phyloP scores from a whole-genome alignment of 2,113 vertebrate species.

The Nerophis lumbriciformis region DNA sequence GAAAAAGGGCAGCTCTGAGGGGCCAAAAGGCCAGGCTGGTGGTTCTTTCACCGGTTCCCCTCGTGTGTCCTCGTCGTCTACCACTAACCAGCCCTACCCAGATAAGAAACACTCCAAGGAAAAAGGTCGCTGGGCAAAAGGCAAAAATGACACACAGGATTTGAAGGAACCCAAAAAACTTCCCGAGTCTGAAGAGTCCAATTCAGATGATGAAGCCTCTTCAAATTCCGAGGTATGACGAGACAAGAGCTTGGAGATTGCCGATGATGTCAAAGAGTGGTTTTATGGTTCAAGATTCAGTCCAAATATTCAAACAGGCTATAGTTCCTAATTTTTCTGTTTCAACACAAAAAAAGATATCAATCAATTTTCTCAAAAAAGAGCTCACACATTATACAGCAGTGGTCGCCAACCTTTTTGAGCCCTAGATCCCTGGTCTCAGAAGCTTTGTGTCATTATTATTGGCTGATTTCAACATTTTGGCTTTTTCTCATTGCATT shows the following conservation, averaged over 20 bases:
- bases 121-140: slow-evolving; percentile 82
- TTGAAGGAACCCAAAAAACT: slow-evolving; percentile 84
- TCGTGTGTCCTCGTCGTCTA: slow-evolving; percentile 76
- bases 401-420: too few relatives aligned
- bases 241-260: not conserved
- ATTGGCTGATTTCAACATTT: too few relatives aligned
- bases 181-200: slow-evolving; percentile 86
- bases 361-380: too few relatives aligned
- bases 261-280: too few relatives aligned
- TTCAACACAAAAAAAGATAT: too few relatives aligned
- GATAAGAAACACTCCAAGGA: slow-evolving; percentile 92
- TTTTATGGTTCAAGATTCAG: not conserved
- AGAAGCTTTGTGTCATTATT: too few relatives aligned
- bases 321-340: not conserved
- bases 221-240: slow-evolving; percentile 90
- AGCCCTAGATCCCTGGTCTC: too few relatives aligned
- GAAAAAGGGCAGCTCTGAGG: slow-evolving; percentile 90
- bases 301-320: not conserved
- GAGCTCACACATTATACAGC: too few relatives aligned
- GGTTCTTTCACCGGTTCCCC: slow-evolving; percentile 77
- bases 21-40: slow-evolving; percentile 62
- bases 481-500: too few relatives aligned
- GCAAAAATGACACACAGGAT: slow-evolving; percentile 81
- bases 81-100: slow-evolving; percentile 59
- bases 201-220: slow-evolving; percentile 93